These are phyloP conservation scores for Molorchus minor DNA, from an alignment of 2,888 invertebrate species.

Conservation along the genomic window DNA sequence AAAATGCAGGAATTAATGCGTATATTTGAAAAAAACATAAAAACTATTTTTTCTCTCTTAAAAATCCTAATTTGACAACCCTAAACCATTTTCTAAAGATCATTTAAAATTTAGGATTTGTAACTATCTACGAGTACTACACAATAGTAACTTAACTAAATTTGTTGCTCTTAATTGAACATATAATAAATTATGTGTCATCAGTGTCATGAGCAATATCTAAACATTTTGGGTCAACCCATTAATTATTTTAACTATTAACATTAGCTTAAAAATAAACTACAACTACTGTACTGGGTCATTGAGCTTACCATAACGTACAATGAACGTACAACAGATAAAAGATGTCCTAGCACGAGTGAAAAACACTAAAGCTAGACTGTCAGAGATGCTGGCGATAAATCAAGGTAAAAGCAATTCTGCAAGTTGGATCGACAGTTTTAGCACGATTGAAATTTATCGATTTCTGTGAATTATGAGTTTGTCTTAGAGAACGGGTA, in stretches of 20 bases:
- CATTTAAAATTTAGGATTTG: no score
- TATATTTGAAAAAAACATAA: slow-evolving; percentile 9
- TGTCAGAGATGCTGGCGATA: slow-evolving; percentile 10
- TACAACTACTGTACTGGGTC: slow-evolving; percentile 8
- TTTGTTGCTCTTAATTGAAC: no score
- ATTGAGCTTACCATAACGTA: slow-evolving; percentile 1
- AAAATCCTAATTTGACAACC: no score
- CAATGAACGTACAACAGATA: slow-evolving; percentile 9
- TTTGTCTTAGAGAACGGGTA: no score
- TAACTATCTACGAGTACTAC: no score
- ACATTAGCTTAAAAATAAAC: background rate
- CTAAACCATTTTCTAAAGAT: no score
- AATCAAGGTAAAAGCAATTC: slow-evolving; percentile 11
- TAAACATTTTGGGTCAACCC: slow-evolving; percentile 1
- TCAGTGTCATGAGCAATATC: background rate
- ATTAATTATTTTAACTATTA: slow-evolving; percentile 6
- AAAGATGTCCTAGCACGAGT: slow-evolving; percentile 1
- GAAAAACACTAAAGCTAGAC: background rate
- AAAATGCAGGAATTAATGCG: slow-evolving; percentile 11
- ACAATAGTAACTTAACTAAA: no score
- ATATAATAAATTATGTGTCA: no score
- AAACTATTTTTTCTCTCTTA: no score
- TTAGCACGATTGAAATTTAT: background rate
- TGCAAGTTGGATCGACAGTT: background rate
- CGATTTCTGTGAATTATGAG: slow-evolving; percentile 12